Base-by-base conservation (phyloP, 2,113 vertebrate genomes). In the Ammodytes dubius region DNA sequence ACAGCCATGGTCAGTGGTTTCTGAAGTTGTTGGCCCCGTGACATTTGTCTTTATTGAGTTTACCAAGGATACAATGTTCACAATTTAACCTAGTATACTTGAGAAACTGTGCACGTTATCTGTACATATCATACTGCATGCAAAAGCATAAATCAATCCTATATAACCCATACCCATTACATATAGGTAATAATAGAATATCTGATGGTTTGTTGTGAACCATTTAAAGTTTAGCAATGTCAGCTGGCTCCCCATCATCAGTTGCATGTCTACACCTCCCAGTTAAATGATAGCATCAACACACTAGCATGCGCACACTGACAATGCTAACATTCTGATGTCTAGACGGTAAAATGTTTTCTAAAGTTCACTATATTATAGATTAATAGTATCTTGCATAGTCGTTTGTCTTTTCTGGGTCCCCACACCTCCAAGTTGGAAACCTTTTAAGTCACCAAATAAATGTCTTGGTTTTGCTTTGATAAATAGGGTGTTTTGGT, bases 401-500 rank as follows among this genome's bases (percentile, higher is more conserved):
- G 42, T 15, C 0, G 27, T 27, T 27, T 27, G 27, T 40, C 14
- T 27, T 66, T 10, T 47, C 43, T 75, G 19, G 61, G 50, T 71
- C 37, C 47, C n/a, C n/a, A n/a, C 27, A 42, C 13, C 6, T 7
- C 42, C 50, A 63, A 61, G 45, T 54, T 74, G 71, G n/a, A 74
- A 74, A 64, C 49, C 37, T 37, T 35, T 60, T 17, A 14, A 67
- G 57, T 52, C 50, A 37, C 6, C 15, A 70, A 70, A 64, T 40
- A 17, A 70, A 39, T 65, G n/a, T 78, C 10, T 39, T 46, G 59
- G 4, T n/a, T 45, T 61, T 75, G 45, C 78, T 78, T 73, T 54
- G 45, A 72, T 70, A 47, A 63, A 70, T n/a, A 12, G 9, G 27
- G 5, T 70, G 15, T 78, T 82, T 79, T 70, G 53, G 61, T 66